Percentiles rank a stretch among this genome's conserved stretches.
Conservation (phyloP, 1,140 invertebrate species). For the Drosophila biarmipes region DNA sequence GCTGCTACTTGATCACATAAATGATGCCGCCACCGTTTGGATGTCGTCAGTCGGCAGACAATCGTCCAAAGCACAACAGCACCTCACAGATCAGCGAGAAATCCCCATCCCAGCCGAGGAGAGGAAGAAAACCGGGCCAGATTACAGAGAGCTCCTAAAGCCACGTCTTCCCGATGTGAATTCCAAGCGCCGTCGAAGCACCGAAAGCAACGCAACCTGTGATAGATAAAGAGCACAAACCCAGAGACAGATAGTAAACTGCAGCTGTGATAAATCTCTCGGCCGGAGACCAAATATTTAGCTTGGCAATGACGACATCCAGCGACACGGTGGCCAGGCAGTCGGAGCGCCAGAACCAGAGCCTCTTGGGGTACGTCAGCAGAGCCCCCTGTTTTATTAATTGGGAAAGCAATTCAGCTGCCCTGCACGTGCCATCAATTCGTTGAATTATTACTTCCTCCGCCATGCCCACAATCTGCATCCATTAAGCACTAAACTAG, state of each 20-base stretch:
- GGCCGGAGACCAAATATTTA: slow-evolving; percentile 24
- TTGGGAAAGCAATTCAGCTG: slow-evolving; percentile 21
- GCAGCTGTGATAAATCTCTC: slow-evolving; percentile 59
- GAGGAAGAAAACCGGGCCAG: slow-evolving; percentile 27
- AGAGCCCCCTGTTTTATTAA: background rate
- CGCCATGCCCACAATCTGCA: slow-evolving; percentile 28
- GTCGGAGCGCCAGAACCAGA: slow-evolving; percentile 25
- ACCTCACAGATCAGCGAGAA: slow-evolving; percentile 36
- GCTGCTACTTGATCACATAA: slow-evolving; percentile 73
- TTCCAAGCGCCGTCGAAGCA: slow-evolving; percentile 35
- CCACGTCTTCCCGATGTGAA: slow-evolving; percentile 66
- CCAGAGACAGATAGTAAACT: slow-evolving; percentile 44
- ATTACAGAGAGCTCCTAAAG: background rate
- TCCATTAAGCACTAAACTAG: slow-evolving; percentile 18
- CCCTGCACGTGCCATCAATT: slow-evolving; percentile 50
- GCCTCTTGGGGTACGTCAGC: slow-evolving; percentile 23
- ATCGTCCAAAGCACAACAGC: slow-evolving; percentile 63
- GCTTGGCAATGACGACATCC: slow-evolving; percentile 35
- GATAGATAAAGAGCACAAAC: slow-evolving; percentile 60
- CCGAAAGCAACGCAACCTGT: slow-evolving; percentile 65
- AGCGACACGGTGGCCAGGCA: slow-evolving; percentile 27
- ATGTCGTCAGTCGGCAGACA: slow-evolving; percentile 70
- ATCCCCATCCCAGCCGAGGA: slow-evolving; percentile 16
- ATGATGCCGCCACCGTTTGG: slow-evolving; percentile 56
- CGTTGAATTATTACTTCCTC: slow-evolving; percentile 5